phyloP scores from a whole-genome alignment of 2,888 invertebrate species.

The Matsumyia berberina region DNA sequence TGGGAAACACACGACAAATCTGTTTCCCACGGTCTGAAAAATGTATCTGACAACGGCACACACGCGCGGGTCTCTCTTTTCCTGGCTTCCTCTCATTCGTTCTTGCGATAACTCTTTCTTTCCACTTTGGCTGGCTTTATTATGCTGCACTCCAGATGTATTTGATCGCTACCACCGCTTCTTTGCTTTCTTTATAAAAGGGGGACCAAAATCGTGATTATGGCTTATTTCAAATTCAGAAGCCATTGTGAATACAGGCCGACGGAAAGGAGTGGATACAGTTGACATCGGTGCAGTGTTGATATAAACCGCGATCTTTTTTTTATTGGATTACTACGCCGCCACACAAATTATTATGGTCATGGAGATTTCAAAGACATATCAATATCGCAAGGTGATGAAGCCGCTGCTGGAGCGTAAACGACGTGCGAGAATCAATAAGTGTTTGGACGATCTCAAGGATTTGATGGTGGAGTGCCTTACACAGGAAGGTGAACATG shows the following conservation, averaged over 20 bases:
- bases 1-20: conserved; percentile 79
- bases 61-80: conserved; percentile 50
- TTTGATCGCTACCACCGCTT: conserved; percentile 58
- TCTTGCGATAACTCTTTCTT: conserved; percentile 28
- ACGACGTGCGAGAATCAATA: conserved; percentile 94
- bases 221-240: conserved; percentile 83
- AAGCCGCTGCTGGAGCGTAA: conserved; percentile 96
- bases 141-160: conserved; percentile 57
- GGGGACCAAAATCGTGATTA: conserved; percentile 82
- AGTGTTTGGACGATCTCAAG: conserved; percentile 94
- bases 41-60: conserved; percentile 74
- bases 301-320: conserved; percentile 59
- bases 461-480: conserved; percentile 91
- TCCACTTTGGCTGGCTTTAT: conserved; percentile 43
- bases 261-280: conserved; percentile 48
- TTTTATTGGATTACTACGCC: conserved; percentile 51
- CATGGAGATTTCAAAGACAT: conserved; percentile 91
- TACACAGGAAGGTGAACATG: conserved; percentile 93
- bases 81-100: neutral
- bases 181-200: conserved; percentile 81
- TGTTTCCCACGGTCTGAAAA: conserved; percentile 79
- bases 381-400: conserved; percentile 97
- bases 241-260: conserved; percentile 77
- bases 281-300: conserved; percentile 63
- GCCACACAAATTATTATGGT: conserved; percentile 79